phyloP scores from a whole-genome alignment of 2,113 vertebrate genomes.

The Tonatia bakeri region DNA sequence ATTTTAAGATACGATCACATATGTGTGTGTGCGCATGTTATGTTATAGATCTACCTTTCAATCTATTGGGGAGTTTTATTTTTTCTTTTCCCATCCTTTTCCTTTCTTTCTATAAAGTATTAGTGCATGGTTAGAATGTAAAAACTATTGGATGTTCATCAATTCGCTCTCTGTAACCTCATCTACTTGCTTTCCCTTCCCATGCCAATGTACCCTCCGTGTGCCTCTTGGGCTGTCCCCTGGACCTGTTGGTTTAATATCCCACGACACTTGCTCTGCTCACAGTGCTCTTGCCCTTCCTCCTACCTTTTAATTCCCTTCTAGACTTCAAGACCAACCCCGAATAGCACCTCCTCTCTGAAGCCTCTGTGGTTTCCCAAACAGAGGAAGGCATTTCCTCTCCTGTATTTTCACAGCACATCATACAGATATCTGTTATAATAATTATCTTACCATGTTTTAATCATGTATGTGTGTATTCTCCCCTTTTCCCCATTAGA shows the following conservation, averaged over 20 bases:
- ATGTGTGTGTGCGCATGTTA: background rate
- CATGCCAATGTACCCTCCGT: rapidly evolving
- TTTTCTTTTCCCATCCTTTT: background rate
- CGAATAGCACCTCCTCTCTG: background rate
- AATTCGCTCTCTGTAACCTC: background rate
- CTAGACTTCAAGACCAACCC: background rate
- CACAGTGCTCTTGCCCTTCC: background rate
- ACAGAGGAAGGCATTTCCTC: background rate
- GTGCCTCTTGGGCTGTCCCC: background rate
- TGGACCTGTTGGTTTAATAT: background rate
- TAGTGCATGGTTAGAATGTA: background rate
- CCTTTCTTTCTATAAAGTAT: background rate
- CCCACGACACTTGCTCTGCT: background rate
- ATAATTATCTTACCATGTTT: background rate
- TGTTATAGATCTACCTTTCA: background rate
- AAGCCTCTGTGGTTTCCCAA: background rate
- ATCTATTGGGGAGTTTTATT: background rate
- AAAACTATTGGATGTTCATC: background rate
- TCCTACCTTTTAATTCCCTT: background rate
- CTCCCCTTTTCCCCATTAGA: rapidly evolving
- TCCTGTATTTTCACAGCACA: background rate
- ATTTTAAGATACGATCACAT: background rate
- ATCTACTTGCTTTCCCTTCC: background rate
- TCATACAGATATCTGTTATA: background rate
- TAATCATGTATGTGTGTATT: background rate